Evolutionary conservation across 1,140 invertebrate species (phyloP).

Genomic region (Arion vulgaris): DNA sequence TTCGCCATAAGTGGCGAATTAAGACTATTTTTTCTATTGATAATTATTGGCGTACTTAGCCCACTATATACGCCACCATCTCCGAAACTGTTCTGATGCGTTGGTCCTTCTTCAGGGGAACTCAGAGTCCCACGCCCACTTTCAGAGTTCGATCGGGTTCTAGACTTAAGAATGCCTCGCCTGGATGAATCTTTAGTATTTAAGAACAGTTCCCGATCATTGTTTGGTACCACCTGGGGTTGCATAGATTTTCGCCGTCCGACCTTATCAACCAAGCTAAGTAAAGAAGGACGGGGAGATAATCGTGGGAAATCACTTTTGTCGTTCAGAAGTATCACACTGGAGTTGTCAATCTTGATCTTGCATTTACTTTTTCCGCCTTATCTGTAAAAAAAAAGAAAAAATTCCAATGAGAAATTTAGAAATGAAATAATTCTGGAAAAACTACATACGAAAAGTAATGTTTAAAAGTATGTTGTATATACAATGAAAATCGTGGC

Average conservation of each 20-base stretch:
- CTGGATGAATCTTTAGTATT: slow-evolving; percentile 21
- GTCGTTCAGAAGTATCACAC: slow-evolving; percentile 49
- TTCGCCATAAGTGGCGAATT: slow-evolving; percentile 27
- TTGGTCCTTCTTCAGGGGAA: slow-evolving; percentile 7
- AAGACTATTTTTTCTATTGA: slow-evolving; percentile 30
- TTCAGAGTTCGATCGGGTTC: slow-evolving; percentile 30
- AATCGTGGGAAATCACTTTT: slow-evolving; percentile 46
- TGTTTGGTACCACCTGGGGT: not conserved
- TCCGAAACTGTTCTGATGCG: not conserved
- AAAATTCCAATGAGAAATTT: too few species aligned
- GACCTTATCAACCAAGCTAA: slow-evolving; percentile 20
- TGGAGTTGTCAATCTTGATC: slow-evolving; percentile 50
- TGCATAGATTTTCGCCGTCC: slow-evolving; percentile 33
- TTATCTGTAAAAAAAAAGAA: slow-evolving; percentile 41
- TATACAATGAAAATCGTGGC: too few species aligned
- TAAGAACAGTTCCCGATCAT: not conserved
- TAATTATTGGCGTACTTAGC: slow-evolving; percentile 26
- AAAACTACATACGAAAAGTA: too few species aligned
- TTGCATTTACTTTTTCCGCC: slow-evolving; percentile 52
- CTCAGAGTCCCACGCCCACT: slow-evolving; percentile 31
- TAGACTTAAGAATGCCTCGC: slow-evolving; percentile 8
- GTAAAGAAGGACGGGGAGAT: slow-evolving; percentile 46
- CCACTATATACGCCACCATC: not conserved
- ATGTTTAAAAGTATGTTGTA: too few species aligned
- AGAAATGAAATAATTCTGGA: too few species aligned